Base-by-base conservation (phyloP, 2,797 vertebrate species). In the Hydrolagus colliei region DNA sequence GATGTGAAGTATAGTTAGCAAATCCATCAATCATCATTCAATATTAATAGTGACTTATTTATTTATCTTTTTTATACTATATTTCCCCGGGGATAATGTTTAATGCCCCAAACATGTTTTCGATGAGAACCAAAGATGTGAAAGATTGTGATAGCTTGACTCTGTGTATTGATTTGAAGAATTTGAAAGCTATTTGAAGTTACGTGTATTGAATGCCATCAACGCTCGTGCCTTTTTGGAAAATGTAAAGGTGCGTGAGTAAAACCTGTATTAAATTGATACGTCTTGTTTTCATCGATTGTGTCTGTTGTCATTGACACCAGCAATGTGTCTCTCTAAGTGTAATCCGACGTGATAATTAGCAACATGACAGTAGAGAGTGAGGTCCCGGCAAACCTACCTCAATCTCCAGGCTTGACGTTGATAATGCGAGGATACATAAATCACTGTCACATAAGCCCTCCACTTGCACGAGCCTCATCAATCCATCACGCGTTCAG, bases 401-500 rank as follows among this genome's bases (percentile, higher is more conserved):
- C 89, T 91, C 90, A 88, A 89, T 90, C 87, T 87, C 87, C 90
- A 89, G 88, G 90, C 75, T 87, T 89, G 88, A 89, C 89, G 89
- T 86, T 88, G 90, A 91, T 91, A 90, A 90, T 87, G 86, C 88
- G 89, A 88, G 90, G 89, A 90, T 87, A 87, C 90, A 90, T 90
- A 90, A 90, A 91, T 90, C 90, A 92, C 89, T 93, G 90, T 88
- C 90, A 90, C 88, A 76, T 86, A 86, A 75, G 87, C 88, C 89
- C 87, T 90, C 22, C 88, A 87, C 90, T 90, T 90, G 90, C 91
- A 86, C 71, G 87, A 86, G 89, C 92, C 91, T 94, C 91, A 93
- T 93, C 93, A 93, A 94, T 94, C 93, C 90, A 91, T 93, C 93
- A 93, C 91, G 90, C 82, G 90, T 89, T 94, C 90, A 92, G 91